phyloP scores from a whole-genome alignment of 2,113 vertebrate genomes.

The Varanus komodoensis region DNA sequence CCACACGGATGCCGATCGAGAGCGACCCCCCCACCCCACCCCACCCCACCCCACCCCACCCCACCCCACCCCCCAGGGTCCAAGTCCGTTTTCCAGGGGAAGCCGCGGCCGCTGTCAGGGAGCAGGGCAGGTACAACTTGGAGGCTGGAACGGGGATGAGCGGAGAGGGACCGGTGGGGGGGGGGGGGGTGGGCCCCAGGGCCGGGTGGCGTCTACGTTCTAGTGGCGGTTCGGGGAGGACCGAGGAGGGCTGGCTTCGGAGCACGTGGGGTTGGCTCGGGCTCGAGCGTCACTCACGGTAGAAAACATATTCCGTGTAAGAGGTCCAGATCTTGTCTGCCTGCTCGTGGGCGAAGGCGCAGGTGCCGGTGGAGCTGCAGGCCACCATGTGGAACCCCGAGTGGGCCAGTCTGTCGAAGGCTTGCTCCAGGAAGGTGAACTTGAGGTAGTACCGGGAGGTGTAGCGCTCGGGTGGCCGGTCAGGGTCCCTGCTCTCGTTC shows the following conservation, averaged over 20 bases:
- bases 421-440: slow-evolving; percentile 96
- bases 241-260: slow-evolving; percentile 26
- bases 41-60: too few species aligned
- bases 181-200: background rate
- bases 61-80: background rate
- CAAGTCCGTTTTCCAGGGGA: slow-evolving; percentile 48
- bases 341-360: slow-evolving; percentile 92
- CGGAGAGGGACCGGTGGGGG: slow-evolving; percentile 39
- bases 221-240: slow-evolving; percentile 44
- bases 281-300: slow-evolving; percentile 88
- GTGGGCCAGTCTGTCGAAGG: slow-evolving; percentile 92
- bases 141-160: slow-evolving; percentile 48
- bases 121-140: slow-evolving; percentile 39
- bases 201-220: slow-evolving; percentile 52
- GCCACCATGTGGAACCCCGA: slow-evolving; percentile 96
- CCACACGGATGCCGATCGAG: background rate
- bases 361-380: slow-evolving; percentile 93
- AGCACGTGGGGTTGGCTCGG: slow-evolving; percentile 24
- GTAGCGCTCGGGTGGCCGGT: slow-evolving; percentile 91
- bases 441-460: slow-evolving; percentile 95
- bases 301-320: slow-evolving; percentile 98
- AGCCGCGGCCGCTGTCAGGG: slow-evolving; percentile 41
- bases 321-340: slow-evolving; percentile 98
- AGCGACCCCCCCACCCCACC: background rate
- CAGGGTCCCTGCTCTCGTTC: slow-evolving; percentile 93